phyloP scores from a whole-genome alignment of 1,140 invertebrate genomes.

The Lepidostoma basale region DNA sequence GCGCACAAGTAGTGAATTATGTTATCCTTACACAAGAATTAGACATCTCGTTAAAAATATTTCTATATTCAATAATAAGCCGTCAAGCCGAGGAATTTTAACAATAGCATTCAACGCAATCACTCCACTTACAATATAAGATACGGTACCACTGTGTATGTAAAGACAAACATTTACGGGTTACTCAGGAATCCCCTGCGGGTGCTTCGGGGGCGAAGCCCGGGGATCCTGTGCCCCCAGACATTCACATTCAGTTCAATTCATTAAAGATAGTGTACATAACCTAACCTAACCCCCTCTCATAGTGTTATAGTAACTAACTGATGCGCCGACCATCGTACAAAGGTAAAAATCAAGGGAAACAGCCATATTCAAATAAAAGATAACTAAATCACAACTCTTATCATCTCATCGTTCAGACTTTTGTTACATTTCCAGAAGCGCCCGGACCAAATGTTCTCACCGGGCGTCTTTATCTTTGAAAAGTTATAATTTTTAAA shows the following conservation, averaged over 20 bases:
- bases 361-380: slow-evolving; percentile 44
- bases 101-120: slow-evolving; percentile 33
- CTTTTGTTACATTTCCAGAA: slow-evolving; percentile 38
- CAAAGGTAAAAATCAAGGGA: slow-evolving; percentile 26
- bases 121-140: slow-evolving; percentile 16
- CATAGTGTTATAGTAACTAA: too few species aligned
- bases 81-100: slow-evolving; percentile 43
- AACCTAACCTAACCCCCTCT: slow-evolving; percentile 8
- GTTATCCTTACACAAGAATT: slow-evolving; percentile 39
- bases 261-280: slow-evolving; percentile 19
- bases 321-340: neutral
- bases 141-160: slow-evolving; percentile 11
- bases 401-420: slow-evolving; percentile 41
- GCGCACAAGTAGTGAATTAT: slow-evolving; percentile 43
- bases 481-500: slow-evolving; percentile 6
- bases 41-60: slow-evolving; percentile 44
- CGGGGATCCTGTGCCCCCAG: neutral
- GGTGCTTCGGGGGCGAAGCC: too few species aligned
- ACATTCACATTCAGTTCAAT: slow-evolving; percentile 22
- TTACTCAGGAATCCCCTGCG: neutral
- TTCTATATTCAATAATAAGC: slow-evolving; percentile 45
- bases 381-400: slow-evolving; percentile 44
- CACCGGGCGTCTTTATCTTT: neutral
- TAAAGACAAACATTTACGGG: neutral
- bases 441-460: neutral